Percentiles rank a stretch among this genome's conserved stretches.
Conservation (phyloP, 2,888 invertebrate genomes). For the Microctonus aethiopoides region DNA sequence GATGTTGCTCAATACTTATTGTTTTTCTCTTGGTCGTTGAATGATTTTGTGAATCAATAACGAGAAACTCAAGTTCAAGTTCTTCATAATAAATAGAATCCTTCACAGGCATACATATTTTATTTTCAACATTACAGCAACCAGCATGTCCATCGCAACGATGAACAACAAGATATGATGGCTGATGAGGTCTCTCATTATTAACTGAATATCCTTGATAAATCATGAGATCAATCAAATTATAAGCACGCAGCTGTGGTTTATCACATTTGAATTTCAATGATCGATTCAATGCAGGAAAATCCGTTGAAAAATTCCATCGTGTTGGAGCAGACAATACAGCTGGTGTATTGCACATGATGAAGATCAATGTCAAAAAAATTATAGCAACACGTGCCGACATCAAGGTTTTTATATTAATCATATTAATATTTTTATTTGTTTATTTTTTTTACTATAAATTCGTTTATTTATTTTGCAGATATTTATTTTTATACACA, state of each 20-base stretch:
- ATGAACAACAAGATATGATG: conserved; percentile 49
- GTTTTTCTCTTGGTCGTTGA: conserved; percentile 37
- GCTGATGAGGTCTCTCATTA: conserved; percentile 31
- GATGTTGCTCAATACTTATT: conserved; percentile 56
- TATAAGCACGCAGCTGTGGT: conserved; percentile 54
- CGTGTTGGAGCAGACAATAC: not conserved
- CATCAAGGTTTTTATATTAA: too few relatives aligned
- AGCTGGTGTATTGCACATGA: conserved; percentile 3
- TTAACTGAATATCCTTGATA: not conserved
- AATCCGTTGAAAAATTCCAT: not conserved
- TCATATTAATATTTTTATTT: not conserved
- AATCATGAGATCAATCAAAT: conserved; percentile 41
- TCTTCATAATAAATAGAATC: conserved; percentile 45
- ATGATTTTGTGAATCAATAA: conserved; percentile 35
- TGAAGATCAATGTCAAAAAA: conserved; percentile 28
- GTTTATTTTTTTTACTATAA: not conserved
- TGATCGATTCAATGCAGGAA: conserved; percentile 38
- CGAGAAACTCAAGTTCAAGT: conserved; percentile 50
- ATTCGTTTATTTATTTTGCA: not conserved
- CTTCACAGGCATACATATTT: conserved; percentile 49
- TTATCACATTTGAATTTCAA: conserved; percentile 45
- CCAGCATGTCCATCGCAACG: conserved; percentile 61
- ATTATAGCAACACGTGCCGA: conserved; percentile 24
- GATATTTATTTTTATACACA: not conserved
- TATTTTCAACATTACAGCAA: conserved; percentile 50